These are phyloP conservation scores for Cosmopolites sordidus DNA, from an alignment of 2,888 invertebrate species.

Conservation along the genomic window DNA sequence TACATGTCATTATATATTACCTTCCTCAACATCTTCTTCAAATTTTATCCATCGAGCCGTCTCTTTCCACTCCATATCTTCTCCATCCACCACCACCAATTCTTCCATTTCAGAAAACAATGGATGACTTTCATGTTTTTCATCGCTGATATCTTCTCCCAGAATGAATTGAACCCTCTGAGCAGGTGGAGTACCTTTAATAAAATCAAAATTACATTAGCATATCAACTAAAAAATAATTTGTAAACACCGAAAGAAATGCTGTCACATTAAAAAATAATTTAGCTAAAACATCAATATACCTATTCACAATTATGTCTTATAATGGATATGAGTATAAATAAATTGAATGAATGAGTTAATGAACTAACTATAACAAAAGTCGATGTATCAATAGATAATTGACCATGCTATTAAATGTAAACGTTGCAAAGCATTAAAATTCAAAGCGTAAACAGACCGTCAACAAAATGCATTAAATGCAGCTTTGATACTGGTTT, in stretches of 20 bases:
- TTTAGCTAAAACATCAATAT: background rate
- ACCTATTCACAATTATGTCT: too few species aligned
- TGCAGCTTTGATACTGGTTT: too few species aligned
- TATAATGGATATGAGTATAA: too few species aligned
- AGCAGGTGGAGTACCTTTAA: constrained; percentile 81
- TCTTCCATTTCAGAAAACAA: constrained; percentile 98
- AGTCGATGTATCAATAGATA: too few species aligned
- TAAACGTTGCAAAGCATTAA: background rate
- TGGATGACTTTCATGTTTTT: constrained; percentile 79
- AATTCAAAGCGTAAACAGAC: too few species aligned
- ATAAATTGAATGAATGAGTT: too few species aligned
- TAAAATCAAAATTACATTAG: background rate
- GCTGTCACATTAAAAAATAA: background rate
- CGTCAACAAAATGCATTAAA: too few species aligned
- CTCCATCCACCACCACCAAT: constrained; percentile 70
- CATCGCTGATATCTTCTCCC: constrained; percentile 87
- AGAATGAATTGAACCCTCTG: constrained; percentile 96
- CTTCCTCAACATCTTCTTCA: constrained; percentile 97
- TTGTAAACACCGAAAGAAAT: background rate
- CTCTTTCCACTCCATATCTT: constrained; percentile 94
- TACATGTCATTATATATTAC: constrained; percentile 8
- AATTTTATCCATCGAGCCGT: constrained; percentile 97
- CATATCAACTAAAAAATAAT: background rate
- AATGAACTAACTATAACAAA: too few species aligned
- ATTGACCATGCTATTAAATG: too few species aligned